A percentile compares a stretch with the other conserved stretches of the same genome.
phyloP scores from a whole-genome alignment of 2,797 vertebrate species.

The Enteromius mattozi region DNA sequence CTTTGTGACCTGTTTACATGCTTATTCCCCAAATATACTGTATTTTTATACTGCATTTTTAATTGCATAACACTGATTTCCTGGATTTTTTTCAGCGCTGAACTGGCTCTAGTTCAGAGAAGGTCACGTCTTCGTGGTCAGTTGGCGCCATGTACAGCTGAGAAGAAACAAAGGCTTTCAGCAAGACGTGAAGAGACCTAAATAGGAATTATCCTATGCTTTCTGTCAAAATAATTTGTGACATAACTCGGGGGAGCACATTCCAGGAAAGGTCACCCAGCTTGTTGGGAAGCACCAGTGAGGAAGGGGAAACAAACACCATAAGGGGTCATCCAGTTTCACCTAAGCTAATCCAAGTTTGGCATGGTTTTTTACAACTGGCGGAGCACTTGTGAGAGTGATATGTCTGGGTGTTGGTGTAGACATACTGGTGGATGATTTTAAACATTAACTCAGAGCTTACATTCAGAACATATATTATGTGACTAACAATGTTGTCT shows the following conservation, averaged over 20 bases:
- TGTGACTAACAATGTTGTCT: slow-evolving; percentile 18
- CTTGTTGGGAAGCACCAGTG: slow-evolving; percentile 27
- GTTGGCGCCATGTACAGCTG: not conserved
- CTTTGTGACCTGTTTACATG: slow-evolving; percentile 51
- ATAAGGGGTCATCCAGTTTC: slow-evolving; percentile 37
- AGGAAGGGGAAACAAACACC: slow-evolving; percentile 35
- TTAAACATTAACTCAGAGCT: slow-evolving; percentile 32
- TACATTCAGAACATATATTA: not conserved
- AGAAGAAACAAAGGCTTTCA: slow-evolving; percentile 28
- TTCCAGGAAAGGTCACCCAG: slow-evolving; percentile 28
- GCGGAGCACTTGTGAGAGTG: slow-evolving; percentile 1
- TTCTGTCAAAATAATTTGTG: slow-evolving; percentile 30
- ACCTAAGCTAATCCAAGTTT: slow-evolving; percentile 39
- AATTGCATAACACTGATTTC: slow-evolving; percentile 2
- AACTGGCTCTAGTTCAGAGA: not conserved
- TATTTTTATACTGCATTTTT: slow-evolving; percentile 23
- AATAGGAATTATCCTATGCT: slow-evolving; percentile 26
- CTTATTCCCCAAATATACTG: slow-evolving; percentile 31
- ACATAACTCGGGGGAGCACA: not conserved
- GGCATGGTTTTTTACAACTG: slow-evolving; percentile 28
- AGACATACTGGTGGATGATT: slow-evolving; percentile 13
- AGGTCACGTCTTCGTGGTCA: not conserved
- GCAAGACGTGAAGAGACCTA: not conserved
- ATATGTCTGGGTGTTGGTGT: slow-evolving; percentile 35
- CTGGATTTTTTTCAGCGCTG: not conserved